phyloP scores from a whole-genome alignment of 2,888 invertebrate species.

The Drymonia ruficornis region DNA sequence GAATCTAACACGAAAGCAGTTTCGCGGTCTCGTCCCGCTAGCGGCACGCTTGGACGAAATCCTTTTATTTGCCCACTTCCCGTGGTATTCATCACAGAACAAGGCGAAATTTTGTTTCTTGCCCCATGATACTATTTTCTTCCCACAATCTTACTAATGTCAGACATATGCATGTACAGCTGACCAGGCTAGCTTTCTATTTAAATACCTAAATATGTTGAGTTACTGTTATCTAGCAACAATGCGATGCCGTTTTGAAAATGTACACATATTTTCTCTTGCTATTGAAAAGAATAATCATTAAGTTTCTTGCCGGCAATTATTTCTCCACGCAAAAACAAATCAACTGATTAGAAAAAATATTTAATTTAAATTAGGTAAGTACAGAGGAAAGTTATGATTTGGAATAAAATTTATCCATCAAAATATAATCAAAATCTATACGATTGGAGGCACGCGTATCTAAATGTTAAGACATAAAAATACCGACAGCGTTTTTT shows the following conservation, averaged over 20 bases:
- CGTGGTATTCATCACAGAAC: slow-evolving; percentile 41
- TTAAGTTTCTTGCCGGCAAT: too few species aligned
- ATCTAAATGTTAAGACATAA: not conserved
- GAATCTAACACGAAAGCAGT: slow-evolving; percentile 63
- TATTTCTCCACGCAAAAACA: too few species aligned
- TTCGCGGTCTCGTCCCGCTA: slow-evolving; percentile 57
- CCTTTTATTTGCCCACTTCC: slow-evolving; percentile 41
- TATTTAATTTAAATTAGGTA: too few species aligned
- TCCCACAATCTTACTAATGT: too few species aligned
- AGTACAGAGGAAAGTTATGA: not conserved
- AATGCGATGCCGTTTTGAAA: too few species aligned
- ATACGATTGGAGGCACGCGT: not conserved
- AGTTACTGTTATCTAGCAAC: too few species aligned
- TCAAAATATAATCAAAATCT: not conserved
- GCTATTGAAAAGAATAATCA: too few species aligned
- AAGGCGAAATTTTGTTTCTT: slow-evolving; percentile 25
- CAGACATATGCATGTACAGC: too few species aligned
- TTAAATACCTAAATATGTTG: too few species aligned
- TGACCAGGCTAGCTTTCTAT: too few species aligned
- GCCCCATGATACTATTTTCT: not conserved
- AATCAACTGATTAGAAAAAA: too few species aligned
- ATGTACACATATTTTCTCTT: too few species aligned
- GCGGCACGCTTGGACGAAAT: slow-evolving; percentile 26
- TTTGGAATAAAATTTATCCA: not conserved
- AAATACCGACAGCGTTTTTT: not conserved